These are phyloP conservation scores for Hypotaenidia okinawae DNA, from an alignment of 2,797 vertebrate species.

Conservation along the genomic window DNA sequence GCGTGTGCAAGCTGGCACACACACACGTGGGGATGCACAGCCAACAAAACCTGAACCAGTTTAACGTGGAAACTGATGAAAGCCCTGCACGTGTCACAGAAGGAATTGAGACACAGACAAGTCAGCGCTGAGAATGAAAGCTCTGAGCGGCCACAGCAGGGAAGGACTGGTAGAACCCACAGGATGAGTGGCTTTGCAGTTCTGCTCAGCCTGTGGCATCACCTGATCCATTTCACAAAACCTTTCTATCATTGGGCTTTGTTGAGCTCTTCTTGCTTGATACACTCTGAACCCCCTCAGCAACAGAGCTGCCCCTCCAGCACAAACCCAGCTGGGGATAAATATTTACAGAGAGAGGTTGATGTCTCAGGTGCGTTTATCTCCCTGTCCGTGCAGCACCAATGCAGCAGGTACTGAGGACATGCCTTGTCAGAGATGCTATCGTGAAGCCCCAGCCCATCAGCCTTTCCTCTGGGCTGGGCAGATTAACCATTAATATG, in stretches of 20 bases:
- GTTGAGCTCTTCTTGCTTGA: neutral
- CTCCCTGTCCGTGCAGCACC: neutral
- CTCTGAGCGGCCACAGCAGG: neutral
- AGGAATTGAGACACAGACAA: neutral
- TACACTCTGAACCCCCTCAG: neutral
- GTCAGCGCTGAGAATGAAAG: neutral
- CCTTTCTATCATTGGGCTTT: neutral
- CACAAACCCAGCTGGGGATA: neutral
- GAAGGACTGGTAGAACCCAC: neutral
- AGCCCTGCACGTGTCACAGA: neutral
- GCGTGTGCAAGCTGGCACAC: neutral
- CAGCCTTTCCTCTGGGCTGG: neutral
- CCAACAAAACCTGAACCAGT: neutral
- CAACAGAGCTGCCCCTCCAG: neutral
- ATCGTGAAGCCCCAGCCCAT: neutral
- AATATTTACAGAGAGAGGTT: neutral
- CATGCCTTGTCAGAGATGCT: neutral
- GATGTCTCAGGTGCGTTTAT: constrained; percentile 4
- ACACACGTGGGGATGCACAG: neutral
- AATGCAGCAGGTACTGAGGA: neutral
- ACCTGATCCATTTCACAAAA: neutral
- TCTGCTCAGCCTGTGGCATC: neutral
- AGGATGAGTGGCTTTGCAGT: too few relatives aligned
- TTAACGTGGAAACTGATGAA: neutral
- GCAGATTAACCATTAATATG: neutral